Base-by-base conservation (phyloP, 2,888 invertebrate species). In the Desoria tigrina region DNA sequence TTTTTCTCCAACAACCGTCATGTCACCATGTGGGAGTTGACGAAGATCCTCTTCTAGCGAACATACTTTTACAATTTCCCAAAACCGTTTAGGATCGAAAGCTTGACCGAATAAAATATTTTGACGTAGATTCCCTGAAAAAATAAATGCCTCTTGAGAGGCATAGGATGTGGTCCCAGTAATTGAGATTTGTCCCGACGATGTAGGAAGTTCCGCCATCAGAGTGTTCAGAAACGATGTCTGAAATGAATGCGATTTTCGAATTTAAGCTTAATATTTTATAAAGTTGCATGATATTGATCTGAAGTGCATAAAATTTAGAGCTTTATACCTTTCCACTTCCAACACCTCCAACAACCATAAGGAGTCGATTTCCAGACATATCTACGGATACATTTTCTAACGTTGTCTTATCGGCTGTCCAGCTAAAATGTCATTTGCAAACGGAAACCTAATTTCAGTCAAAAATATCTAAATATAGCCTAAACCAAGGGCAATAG, bases 21-120 rank as follows among this genome's bases (percentile, higher is more conserved):
- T 42, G 56, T 73, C 71, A 1, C 69, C 71, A 45, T 66, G 55
- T 6, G 71, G 67, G 16, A 69, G 60, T 45, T 73, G 69, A 28
- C 59, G 62, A 11, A 75, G 68, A 24, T 75, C 75, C 42, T 75
- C 71, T 39, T 75, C 79, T 21, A 83, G 76, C 1, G 82, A 82
- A 74, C 81, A 81, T n/a, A 79, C 82, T 64, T 78, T 77, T 37
- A 83, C 69, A 2, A 77, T 73, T 42, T 73, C 63, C 23, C 80
- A 78, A 75, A 83, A 84, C 53, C 78, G 79, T 26, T 77, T 75
- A 65, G 78, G 78, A 57, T 84, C 79, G 73, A 78, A 83, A 69
- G 85, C 83, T 77, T 85, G 86, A 0, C 95, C 96, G 80, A 98
- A 97, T 1, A 94, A 80, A 72, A 98, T 93, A 80, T 98, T 98